Base-by-base conservation (phyloP, 2,888 invertebrate genomes). In the Incurvaria masculella region DNA sequence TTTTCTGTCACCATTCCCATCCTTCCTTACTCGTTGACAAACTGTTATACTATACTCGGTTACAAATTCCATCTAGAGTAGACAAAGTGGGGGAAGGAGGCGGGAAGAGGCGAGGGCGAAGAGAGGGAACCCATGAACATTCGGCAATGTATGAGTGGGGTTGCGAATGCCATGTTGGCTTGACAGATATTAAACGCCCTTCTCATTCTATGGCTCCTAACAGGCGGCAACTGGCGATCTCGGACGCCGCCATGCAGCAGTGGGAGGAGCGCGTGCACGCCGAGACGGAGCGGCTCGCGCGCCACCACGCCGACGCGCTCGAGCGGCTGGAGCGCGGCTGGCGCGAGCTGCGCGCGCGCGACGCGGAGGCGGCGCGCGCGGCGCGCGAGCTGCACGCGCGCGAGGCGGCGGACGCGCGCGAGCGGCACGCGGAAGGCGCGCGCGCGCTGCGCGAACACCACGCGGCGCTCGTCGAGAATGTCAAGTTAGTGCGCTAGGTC, bases 211-310 rank as follows among this genome's bases (percentile, higher is more conserved):
- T 49, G n/a, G n/a, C n/a, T n/a, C n/a, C n/a, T n/a, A n/a, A n/a
- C 58, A 84, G 84, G 58, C 80, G 83, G 48, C 84, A 84, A 61
- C 62, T 84, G 55, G 72, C 75, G 4, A 73, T 84, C 42, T 56
- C 83, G 51, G 83, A 84, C 64, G 67, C 81, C 51, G 80, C 82
- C 0, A 60, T 81, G 42, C 73, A 66, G 49, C 78, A 81, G 55
- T 65, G 81, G 1, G 85, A 85, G 60, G 81, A 80, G 51, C 68
- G 84, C 55, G 72, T 85, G 65, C 83, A 81, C 60, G 76, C 76
- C 21, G 85, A 85, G 64, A 74, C 80, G 51, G 80, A 80, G 4
- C 74, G 74, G 53, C 50, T 81, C 2, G 66, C 72, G 0, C 74
- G 71, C 53, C 73, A 72, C 53, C 80, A 80, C 52, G 66, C 73